Evolutionary conservation across 2,888 invertebrate species (phyloP).

Genomic region (Blomia tropicalis): DNA sequence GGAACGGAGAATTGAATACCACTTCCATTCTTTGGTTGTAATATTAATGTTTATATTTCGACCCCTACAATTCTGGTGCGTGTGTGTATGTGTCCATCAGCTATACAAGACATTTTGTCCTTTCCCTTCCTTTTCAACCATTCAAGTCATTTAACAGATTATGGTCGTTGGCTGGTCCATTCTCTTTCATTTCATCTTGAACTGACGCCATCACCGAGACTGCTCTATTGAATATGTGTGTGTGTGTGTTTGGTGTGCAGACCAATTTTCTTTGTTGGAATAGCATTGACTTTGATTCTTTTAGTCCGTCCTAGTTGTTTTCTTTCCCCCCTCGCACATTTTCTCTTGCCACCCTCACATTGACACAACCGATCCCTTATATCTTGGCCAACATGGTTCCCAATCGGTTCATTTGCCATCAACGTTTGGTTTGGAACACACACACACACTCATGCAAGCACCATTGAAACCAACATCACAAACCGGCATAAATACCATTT

Average conservation of each 20-base stretch:
- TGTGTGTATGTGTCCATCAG: background rate
- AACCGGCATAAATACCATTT: too few relatives aligned
- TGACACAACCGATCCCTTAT: too few relatives aligned
- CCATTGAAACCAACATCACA: too few relatives aligned
- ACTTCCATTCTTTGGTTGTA: too few relatives aligned
- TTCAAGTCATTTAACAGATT: conserved; percentile 9
- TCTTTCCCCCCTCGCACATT: background rate
- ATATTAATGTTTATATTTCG: background rate
- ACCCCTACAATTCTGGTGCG: background rate
- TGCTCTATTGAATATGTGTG: background rate
- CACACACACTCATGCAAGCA: too few relatives aligned
- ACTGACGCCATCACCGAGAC: too few relatives aligned
- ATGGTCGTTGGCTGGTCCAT: too few relatives aligned
- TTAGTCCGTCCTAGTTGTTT: background rate
- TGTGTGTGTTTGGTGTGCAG: background rate
- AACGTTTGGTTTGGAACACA: background rate
- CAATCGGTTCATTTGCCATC: background rate
- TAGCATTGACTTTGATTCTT: too few relatives aligned
- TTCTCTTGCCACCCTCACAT: too few relatives aligned
- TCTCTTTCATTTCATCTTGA: too few relatives aligned
- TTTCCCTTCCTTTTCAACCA: background rate
- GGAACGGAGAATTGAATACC: too few relatives aligned
- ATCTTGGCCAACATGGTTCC: too few relatives aligned
- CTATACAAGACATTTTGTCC: background rate
- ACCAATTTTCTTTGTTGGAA: background rate